A percentile compares a stretch with the other conserved stretches of the same genome.
Evolutionary conservation across 2,113 vertebrate genomes (phyloP).

Genomic region (Grantiella picta): DNA sequence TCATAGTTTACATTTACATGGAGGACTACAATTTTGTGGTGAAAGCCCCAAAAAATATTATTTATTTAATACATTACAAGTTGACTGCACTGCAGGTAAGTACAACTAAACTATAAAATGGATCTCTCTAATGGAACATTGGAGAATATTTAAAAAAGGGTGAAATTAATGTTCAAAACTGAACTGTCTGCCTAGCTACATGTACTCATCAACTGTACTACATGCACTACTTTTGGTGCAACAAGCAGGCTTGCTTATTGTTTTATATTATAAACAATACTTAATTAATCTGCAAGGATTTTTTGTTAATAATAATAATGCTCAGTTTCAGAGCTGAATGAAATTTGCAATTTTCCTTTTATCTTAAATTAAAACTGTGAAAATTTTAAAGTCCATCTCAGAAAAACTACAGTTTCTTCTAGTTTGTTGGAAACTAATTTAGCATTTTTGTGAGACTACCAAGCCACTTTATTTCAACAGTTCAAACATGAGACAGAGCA

Average conservation of each 20-base stretch:
- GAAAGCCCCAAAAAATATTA: neutral
- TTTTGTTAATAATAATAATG: neutral
- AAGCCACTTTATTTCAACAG: neutral
- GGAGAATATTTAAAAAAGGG: neutral
- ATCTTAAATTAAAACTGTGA: neutral
- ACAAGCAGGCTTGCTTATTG: neutral
- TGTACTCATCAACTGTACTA: neutral
- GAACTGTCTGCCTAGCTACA: neutral
- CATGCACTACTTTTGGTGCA: neutral
- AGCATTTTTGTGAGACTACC: neutral
- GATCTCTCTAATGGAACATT: neutral
- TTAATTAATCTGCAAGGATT: neutral
- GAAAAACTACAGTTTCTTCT: neutral
- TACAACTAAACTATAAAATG: neutral
- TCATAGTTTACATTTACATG: neutral
- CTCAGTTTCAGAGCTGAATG: neutral
- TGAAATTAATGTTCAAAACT: neutral
- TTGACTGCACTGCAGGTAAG: neutral
- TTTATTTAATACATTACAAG: neutral
- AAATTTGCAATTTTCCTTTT: neutral
- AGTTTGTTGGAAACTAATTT: neutral
- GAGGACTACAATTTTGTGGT: neutral
- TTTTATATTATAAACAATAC: neutral
- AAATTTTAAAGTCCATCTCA: neutral
- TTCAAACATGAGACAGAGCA: neutral